phyloP scores from a whole-genome alignment of 2,113 vertebrate genomes.

The Bubalus kerabau region DNA sequence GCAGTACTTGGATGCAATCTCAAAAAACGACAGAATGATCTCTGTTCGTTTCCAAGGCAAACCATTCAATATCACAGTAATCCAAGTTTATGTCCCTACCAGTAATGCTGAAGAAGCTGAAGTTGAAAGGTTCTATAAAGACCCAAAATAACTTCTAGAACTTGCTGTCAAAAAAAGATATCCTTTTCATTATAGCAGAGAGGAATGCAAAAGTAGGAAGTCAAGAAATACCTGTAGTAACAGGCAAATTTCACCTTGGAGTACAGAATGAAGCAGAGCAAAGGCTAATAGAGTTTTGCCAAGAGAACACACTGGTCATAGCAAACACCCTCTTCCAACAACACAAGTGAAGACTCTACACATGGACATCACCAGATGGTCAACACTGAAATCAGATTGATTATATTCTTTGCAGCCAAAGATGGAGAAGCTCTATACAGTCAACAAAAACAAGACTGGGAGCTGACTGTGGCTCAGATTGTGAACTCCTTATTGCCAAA shows the following conservation, averaged over 20 bases:
- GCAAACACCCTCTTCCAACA: background rate
- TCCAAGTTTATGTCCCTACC: background rate
- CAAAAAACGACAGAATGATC: background rate
- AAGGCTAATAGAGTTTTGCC: background rate
- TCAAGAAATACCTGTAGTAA: background rate
- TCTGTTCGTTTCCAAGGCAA: background rate
- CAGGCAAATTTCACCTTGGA: background rate
- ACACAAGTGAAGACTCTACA: background rate
- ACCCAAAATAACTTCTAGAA: background rate
- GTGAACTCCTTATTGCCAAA: background rate
- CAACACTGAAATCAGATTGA: background rate
- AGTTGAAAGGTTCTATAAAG: background rate
- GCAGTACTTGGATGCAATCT: background rate
- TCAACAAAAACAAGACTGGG: background rate
- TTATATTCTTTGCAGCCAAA: background rate
- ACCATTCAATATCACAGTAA: background rate
- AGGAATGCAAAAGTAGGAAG: background rate
- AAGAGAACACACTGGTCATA: background rate
- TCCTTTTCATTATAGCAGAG: background rate
- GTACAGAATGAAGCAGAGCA: background rate
- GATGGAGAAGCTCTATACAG: background rate
- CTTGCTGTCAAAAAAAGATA: background rate
- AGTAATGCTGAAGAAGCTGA: background rate
- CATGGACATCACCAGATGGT: background rate
- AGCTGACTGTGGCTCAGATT: background rate